A percentile compares a stretch with the other conserved stretches of the same genome.
phyloP scores from a whole-genome alignment of 2,888 invertebrate species.

The Scelioninae gen. 1 region DNA sequence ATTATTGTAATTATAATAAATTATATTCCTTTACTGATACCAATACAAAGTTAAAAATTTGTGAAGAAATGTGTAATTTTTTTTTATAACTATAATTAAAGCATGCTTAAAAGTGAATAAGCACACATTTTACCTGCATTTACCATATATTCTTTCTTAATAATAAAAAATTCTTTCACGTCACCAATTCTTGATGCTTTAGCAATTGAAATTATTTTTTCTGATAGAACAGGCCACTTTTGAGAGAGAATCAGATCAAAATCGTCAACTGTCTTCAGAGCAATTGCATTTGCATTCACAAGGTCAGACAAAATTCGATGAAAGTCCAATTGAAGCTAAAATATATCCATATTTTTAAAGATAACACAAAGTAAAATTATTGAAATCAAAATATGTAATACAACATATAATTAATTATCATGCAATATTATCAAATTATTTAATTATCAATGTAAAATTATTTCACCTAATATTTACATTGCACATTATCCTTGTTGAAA shows the following conservation, averaged over 20 bases:
- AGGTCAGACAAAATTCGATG: neutral
- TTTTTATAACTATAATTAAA: no score
- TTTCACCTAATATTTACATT: no score
- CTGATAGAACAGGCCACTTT: constrained; percentile 17
- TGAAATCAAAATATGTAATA: neutral
- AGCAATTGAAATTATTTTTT: constrained; percentile 4
- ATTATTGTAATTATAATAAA: no score
- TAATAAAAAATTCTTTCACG: constrained; percentile 18
- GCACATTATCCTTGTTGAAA: no score
- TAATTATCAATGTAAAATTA: no score
- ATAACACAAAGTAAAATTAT: constrained; percentile 1
- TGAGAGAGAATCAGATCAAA: constrained; percentile 10
- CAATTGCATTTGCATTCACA: constrained; percentile 2
- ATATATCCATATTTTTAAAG: neutral
- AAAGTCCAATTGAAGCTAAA: constrained; percentile 19
- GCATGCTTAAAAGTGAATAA: constrained; percentile 3
- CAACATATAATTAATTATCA: neutral
- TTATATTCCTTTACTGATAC: no score
- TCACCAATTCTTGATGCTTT: constrained; percentile 14
- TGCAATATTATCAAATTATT: constrained; percentile 4
- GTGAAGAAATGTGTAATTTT: no score
- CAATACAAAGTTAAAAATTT: no score
- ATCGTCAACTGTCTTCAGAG: constrained; percentile 9
- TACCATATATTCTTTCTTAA: constrained; percentile 2
- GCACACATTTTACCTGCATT: constrained; percentile 14